A percentile compares a stretch with the other conserved stretches of the same genome.
Evolutionary conservation across 64 coral and sea anemone species (phyloP).

Genomic region (Actinia equina): DNA sequence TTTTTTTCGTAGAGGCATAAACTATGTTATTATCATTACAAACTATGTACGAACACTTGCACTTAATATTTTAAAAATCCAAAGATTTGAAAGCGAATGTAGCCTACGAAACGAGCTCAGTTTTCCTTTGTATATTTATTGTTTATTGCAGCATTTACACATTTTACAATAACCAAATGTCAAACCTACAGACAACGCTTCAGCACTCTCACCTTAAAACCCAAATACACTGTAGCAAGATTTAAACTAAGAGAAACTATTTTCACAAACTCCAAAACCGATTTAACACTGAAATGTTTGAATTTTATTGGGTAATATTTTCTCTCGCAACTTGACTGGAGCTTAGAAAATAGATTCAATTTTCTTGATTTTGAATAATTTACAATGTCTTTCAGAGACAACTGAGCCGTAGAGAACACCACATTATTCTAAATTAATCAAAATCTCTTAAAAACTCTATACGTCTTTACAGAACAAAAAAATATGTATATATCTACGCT

Average conservation of each 20-base stretch:
- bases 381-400: not conserved
- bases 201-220: not conserved
- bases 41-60: not conserved
- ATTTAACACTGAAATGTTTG: not conserved
- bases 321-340: not conserved
- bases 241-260: too few species aligned
- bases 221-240: too few species aligned
- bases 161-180: not conserved
- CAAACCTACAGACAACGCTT: not conserved
- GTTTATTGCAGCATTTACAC: not conserved
- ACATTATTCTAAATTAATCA: conserved; percentile 2
- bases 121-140: not conserved
- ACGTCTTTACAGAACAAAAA: not conserved
- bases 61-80: not conserved
- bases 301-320: not conserved
- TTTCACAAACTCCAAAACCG: not conserved
- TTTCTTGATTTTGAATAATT: not conserved
- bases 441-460: not conserved
- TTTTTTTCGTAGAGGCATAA: too few species aligned
- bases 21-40: not conserved
- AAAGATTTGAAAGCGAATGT: not conserved
- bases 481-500: not conserved
- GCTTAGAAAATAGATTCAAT: not conserved
- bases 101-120: not conserved
- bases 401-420: not conserved